phyloP scores from a whole-genome alignment of 2,888 invertebrate species.

The Gymnoscelis rufifasciata region DNA sequence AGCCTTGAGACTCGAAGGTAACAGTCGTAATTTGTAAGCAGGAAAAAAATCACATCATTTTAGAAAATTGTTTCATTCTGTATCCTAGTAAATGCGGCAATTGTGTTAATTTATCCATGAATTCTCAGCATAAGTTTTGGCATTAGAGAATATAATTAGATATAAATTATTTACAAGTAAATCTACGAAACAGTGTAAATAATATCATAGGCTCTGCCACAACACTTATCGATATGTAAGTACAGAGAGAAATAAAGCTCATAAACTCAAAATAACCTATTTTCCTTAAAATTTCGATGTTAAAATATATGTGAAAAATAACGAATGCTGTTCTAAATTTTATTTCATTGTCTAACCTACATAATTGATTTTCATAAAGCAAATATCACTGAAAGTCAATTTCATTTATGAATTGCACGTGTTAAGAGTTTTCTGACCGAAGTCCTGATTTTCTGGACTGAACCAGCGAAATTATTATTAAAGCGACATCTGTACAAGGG shows the following conservation, averaged over 20 bases:
- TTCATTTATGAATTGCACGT: neutral
- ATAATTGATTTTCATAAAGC: slow-evolving; percentile 7
- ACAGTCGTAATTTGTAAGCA: neutral
- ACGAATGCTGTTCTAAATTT: slow-evolving; percentile 4
- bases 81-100: slow-evolving; percentile 7
- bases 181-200: slow-evolving; percentile 4
- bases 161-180: slow-evolving; percentile 8
- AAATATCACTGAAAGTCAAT: slow-evolving; percentile 1
- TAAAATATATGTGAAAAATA: slow-evolving; percentile 1
- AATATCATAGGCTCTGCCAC: slow-evolving; percentile 2
- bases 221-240: slow-evolving; percentile 4
- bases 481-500: too few species aligned
- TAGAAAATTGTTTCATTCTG: neutral
- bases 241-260: neutral
- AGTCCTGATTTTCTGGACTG: too few species aligned
- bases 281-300: slow-evolving; percentile 6
- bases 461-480: too few species aligned
- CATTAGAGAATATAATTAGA: slow-evolving; percentile 14
- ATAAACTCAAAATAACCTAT: neutral
- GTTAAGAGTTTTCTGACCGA: neutral
- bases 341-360: slow-evolving; percentile 8
- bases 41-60: neutral
- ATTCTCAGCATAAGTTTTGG: slow-evolving; percentile 8
- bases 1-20: neutral
- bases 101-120: neutral